phyloP scores from a whole-genome alignment of 2,888 invertebrate species.

The Euproctis similis region DNA sequence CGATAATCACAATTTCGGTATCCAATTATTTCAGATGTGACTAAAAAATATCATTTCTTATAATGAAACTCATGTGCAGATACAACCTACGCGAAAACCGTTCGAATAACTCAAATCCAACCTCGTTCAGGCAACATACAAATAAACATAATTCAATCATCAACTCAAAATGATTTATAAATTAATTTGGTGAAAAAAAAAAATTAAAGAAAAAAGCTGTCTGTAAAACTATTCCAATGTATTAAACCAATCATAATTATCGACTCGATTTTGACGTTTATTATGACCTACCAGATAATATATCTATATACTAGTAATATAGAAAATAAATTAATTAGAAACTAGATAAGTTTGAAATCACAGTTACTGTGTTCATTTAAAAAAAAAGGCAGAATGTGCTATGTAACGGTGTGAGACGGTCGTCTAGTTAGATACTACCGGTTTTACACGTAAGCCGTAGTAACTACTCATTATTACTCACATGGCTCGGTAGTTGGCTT shows the following conservation, averaged over 20 bases:
- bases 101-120: slow-evolving; percentile 17
- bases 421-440: slow-evolving; percentile 64
- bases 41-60: no score
- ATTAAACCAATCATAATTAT: slow-evolving; percentile 37
- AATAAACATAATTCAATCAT: slow-evolving; percentile 30
- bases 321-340: no score
- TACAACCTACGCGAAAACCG: no score
- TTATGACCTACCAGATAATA: slow-evolving; percentile 17
- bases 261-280: slow-evolving; percentile 31
- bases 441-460: slow-evolving; percentile 60
- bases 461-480: slow-evolving; percentile 50
- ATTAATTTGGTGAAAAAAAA: slow-evolving; percentile 28
- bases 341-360: no score
- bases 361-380: no score
- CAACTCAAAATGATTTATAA: slow-evolving; percentile 27
- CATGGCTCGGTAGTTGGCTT: slow-evolving; percentile 39
- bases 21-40: no score
- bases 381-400: slow-evolving; percentile 49
- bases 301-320: no score
- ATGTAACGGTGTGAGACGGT: slow-evolving; percentile 64
- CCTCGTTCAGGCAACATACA: slow-evolving; percentile 21
- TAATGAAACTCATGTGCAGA: no score
- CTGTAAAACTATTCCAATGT: slow-evolving; percentile 30
- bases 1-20: no score
- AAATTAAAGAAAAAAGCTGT: slow-evolving; percentile 22